Conservation (phyloP, 2,888 invertebrate species). For the Opisthograptis luteolata region DNA sequence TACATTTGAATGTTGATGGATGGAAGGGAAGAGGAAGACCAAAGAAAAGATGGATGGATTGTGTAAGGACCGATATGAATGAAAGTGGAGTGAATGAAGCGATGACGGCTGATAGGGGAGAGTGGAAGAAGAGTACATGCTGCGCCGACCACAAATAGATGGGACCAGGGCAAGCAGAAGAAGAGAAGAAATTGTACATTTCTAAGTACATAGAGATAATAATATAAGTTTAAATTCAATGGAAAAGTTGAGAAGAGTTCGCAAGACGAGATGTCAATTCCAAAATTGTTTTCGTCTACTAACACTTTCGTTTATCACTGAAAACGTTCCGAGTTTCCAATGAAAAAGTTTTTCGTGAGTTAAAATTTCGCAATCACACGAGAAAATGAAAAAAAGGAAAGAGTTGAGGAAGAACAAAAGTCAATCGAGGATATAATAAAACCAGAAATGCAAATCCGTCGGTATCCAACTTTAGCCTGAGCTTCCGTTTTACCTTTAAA, state of each 20-base stretch:
- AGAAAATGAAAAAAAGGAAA: slow-evolving; percentile 10
- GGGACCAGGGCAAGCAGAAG: too few relatives aligned
- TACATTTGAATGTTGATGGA: too few relatives aligned
- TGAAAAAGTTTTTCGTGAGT: slow-evolving; percentile 13
- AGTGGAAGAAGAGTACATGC: too few relatives aligned
- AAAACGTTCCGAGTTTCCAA: not conserved
- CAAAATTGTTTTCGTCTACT: slow-evolving; percentile 7
- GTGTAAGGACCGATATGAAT: too few relatives aligned
- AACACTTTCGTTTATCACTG: slow-evolving; percentile 5
- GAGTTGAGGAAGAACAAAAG: slow-evolving; percentile 17
- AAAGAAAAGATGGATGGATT: too few relatives aligned
- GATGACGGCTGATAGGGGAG: too few relatives aligned
- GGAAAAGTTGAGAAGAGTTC: slow-evolving; percentile 5
- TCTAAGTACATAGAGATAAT: not conserved
- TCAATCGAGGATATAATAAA: slow-evolving; percentile 25
- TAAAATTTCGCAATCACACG: slow-evolving; percentile 11
- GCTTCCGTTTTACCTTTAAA: slow-evolving; percentile 39
- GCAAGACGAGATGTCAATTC: not conserved
- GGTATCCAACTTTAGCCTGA: slow-evolving; percentile 22
- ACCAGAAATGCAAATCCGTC: slow-evolving; percentile 27
- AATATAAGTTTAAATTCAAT: slow-evolving; percentile 6
- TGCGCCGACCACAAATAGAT: too few relatives aligned
- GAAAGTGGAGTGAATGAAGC: too few relatives aligned
- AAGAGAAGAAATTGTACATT: too few relatives aligned
- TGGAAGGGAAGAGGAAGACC: too few relatives aligned